Conservation (phyloP, 2,888 invertebrate species). For the Drosophila setosimentum region DNA sequence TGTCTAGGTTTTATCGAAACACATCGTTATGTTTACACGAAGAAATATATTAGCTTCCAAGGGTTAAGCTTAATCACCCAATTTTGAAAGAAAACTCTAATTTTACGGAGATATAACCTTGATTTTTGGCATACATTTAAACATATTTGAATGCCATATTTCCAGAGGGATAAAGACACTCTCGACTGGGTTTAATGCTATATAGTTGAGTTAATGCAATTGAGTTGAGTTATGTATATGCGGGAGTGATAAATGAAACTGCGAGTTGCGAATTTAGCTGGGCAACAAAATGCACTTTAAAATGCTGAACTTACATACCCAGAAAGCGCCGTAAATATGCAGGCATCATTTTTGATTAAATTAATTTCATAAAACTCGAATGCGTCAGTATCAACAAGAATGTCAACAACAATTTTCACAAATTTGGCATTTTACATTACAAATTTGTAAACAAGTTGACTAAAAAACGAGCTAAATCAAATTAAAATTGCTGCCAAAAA, state of each 20-base stretch:
- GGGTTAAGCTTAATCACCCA: not conserved
- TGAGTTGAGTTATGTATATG: too few species aligned
- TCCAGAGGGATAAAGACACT: not conserved
- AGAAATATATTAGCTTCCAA: not conserved
- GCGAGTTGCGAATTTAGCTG: not conserved
- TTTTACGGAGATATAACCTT: not conserved
- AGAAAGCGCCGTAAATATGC: conserved; percentile 36
- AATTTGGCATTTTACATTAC: conserved; percentile 33
- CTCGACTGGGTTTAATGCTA: not conserved
- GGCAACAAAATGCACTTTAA: not conserved
- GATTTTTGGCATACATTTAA: not conserved
- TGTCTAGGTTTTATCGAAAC: not conserved
- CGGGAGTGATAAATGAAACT: not conserved
- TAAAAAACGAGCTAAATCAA: conserved; percentile 1
- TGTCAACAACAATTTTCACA: conserved; percentile 10
- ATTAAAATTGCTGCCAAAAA: conserved; percentile 11
- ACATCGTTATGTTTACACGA: not conserved
- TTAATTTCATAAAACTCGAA: not conserved
- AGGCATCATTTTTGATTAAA: conserved; percentile 34
- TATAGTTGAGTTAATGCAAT: not conserved
- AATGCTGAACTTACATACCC: conserved; percentile 20
- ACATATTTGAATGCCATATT: not conserved
- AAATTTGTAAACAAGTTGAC: not conserved
- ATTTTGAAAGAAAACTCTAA: not conserved
- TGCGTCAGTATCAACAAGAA: not conserved